Evolutionary conservation across 2,113 vertebrate genomes (phyloP).

Genomic region (Indri indri): DNA sequence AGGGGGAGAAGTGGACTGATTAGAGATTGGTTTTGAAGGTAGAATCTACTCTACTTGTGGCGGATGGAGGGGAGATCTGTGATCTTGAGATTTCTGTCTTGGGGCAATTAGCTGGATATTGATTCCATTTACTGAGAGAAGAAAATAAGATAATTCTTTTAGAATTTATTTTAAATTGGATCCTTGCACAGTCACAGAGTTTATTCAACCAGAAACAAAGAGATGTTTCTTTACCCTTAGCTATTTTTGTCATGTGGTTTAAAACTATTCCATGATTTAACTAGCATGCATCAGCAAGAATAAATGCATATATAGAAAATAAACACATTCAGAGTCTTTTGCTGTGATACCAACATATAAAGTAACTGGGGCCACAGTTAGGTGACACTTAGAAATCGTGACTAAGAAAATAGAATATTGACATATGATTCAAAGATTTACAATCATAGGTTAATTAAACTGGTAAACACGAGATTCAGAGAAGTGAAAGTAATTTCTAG

Average conservation of each 20-base stretch:
- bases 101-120: not conserved
- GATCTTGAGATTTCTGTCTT: not conserved
- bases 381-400: not conserved
- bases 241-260: conserved; percentile 15
- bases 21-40: not conserved
- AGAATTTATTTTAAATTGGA: conserved; percentile 22
- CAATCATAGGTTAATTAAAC: not conserved
- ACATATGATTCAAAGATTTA: conserved; percentile 2
- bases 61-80: not conserved
- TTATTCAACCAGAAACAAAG: not conserved
- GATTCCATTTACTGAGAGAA: not conserved
- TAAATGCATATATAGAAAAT: not conserved
- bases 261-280: not conserved
- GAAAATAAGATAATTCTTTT: not conserved
- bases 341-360: not conserved
- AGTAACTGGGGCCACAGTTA: not conserved
- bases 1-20: not conserved
- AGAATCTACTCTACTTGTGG: not conserved
- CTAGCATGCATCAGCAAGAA: not conserved
- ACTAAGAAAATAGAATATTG: conserved; percentile 4
- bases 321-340: fast-evolving
- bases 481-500: not conserved
- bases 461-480: not conserved
- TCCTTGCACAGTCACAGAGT: not conserved
- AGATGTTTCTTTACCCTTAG: conserved; percentile 23